A percentile compares a stretch with the other conserved stretches of the same genome.
Evolutionary conservation across 1,140 invertebrate species (phyloP).

Genomic region (Halyomorpha halys): DNA sequence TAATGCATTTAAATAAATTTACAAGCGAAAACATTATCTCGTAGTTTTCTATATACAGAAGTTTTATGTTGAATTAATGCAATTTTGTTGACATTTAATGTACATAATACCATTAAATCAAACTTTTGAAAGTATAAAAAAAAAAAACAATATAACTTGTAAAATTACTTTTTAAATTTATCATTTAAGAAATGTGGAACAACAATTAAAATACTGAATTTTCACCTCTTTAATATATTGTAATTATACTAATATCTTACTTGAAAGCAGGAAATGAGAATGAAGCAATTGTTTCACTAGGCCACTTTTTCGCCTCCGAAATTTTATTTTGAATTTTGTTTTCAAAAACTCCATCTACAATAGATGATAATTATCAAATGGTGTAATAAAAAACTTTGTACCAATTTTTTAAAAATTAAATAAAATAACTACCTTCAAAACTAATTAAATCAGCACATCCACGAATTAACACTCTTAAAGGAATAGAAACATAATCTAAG

Average conservation of each 20-base stretch:
- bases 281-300: conserved; percentile 70
- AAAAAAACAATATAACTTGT: no score
- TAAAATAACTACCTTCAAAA: conserved; percentile 29
- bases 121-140: no score
- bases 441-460: conserved; percentile 44
- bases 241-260: conserved; percentile 26
- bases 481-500: conserved; percentile 73
- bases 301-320: conserved; percentile 66
- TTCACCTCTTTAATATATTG: no score
- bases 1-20: no score
- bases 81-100: no score
- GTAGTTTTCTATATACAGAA: no score
- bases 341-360: conserved; percentile 28
- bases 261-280: conserved; percentile 57
- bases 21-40: no score
- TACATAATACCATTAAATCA: no score
- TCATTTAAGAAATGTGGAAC: no score
- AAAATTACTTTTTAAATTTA: no score
- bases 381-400: neutral
- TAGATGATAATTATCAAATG: neutral
- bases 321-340: conserved; percentile 34
- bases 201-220: no score
- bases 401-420: neutral
- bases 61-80: no score
- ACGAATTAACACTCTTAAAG: conserved; percentile 63